Evolutionary conservation across 1,140 invertebrate genomes (phyloP), one percentile per base, ranked within the genome.

Genomic region (Helicoverpa armigera): DNA sequence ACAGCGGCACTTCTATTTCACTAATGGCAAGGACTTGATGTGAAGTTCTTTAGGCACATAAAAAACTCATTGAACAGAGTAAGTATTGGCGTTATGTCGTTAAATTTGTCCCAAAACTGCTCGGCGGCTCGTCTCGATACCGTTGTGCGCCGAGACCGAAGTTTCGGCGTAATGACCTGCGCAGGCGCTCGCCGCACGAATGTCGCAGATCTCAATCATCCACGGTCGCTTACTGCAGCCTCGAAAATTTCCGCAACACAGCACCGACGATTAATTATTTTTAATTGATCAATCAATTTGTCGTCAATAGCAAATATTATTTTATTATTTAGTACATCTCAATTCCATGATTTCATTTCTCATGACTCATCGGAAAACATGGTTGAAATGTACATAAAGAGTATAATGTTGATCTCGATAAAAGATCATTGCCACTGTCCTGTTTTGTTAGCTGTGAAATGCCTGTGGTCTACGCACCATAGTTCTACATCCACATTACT

Each of bases 131-230:
- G 35, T 67, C 54, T 51, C 54, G 67, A 56, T 83, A 83, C 82
- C 78, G 82, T 83, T 83, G 77, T 65, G 43, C 76, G 75, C 23
- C 63, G 73, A 48, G 63, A 12, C 23, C 76, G 54, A 69, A 83
- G 85, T 86, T 92, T 92, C 88, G 91, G 91, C 90, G 89, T 92
- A 91, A 92, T 89, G 89, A 91, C 90, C 90, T 83, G 85, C 78
- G 35, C 86, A 79, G 86, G 85, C 85, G 85, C 86, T 63, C 67
- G 58, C 80, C 80, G 86, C 87, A 83, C 85, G 84, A 86, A 84
- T 83, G 82, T 86, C 85, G 86, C 85, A 87, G 87, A 90, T 90
- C 84, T 80, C 85, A 87, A 89, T 92, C 86, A 82, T 82, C 77
- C 85, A 83, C 86, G 85, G 81, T 83, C 78, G 81, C 79, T 73